Percentiles rank a stretch among this genome's conserved stretches.
These are phyloP conservation scores for Berghia stephanieae DNA, from an alignment of 1,140 invertebrate genomes.

Conservation along the genomic window DNA sequence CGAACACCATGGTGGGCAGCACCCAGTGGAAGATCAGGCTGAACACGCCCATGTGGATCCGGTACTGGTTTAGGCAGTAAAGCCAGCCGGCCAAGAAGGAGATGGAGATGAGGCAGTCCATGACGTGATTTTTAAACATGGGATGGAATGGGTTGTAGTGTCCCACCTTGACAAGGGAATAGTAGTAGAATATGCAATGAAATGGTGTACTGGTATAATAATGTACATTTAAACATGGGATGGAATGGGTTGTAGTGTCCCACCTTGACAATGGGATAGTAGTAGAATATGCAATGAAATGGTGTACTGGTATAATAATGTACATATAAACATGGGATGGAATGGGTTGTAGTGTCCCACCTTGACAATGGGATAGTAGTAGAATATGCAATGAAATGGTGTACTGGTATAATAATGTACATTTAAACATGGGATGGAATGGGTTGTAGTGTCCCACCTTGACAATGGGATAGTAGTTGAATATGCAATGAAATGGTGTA, in stretches of 20 bases:
- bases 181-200: too few species aligned
- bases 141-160: slow-evolving; percentile 50
- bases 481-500: too few species aligned
- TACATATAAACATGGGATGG: slow-evolving; percentile 41
- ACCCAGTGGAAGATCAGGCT: slow-evolving; percentile 62
- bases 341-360: slow-evolving; percentile 49
- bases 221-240: slow-evolving; percentile 41
- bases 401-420: too few species aligned
- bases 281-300: too few species aligned
- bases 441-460: slow-evolving; percentile 49
- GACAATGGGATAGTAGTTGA: too few species aligned
- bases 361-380: too few species aligned
- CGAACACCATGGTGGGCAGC: slow-evolving; percentile 64
- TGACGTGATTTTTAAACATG: slow-evolving; percentile 40
- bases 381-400: too few species aligned
- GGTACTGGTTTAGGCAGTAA: slow-evolving; percentile 47
- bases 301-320: too few species aligned
- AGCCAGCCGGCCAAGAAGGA: slow-evolving; percentile 47
- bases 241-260: slow-evolving; percentile 50
- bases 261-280: slow-evolving; percentile 14
- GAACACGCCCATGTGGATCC: slow-evolving; percentile 35
- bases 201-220: too few species aligned
- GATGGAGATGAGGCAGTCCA: slow-evolving; percentile 50
- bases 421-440: slow-evolving; percentile 40
- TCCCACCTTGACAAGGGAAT: slow-evolving; percentile 11